Percentiles rank a stretch among this genome's conserved stretches.
These are phyloP conservation scores for Tetragnatha versicolor DNA, from an alignment of 1,140 invertebrate species.

Conservation along the genomic window DNA sequence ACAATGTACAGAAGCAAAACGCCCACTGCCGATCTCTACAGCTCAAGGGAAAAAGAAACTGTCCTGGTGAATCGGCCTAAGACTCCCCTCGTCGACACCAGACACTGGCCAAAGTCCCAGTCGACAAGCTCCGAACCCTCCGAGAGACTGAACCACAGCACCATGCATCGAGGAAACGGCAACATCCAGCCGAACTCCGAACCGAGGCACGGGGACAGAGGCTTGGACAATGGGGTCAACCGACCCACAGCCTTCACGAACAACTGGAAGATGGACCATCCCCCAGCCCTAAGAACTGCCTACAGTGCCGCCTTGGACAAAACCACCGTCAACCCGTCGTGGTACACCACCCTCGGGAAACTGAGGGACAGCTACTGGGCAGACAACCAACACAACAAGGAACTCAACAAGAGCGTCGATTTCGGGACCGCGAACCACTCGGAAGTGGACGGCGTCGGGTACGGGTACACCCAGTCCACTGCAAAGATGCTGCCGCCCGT, in stretches of 20 bases:
- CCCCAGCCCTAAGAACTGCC: conserved; percentile 32
- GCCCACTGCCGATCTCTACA: conserved; percentile 85
- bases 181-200: not conserved
- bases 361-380: conserved; percentile 48
- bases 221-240: not conserved
- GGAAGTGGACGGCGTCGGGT: conserved; percentile 5
- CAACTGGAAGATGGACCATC: conserved; percentile 37
- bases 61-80: conserved; percentile 77
- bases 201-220: conserved; percentile 11
- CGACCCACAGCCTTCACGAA: conserved; percentile 18
- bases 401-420: conserved; percentile 31
- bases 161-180: conserved; percentile 1
- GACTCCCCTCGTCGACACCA: conserved; percentile 79
- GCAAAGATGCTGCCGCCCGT: conserved; percentile 26
- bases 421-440: conserved; percentile 8
- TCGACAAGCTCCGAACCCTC: conserved; percentile 10
- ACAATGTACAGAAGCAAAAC: conserved; percentile 78
- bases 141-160: conserved; percentile 6
- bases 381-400: conserved; percentile 36
- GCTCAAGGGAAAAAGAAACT: conserved; percentile 72
- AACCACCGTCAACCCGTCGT: conserved; percentile 47
- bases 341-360: conserved; percentile 49
- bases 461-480: conserved; percentile 27
- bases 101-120: conserved; percentile 62
- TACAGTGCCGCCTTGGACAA: conserved; percentile 41